Evolutionary conservation across 2,113 vertebrate species (phyloP).

Genomic region (Plecturocebus donacophilus): DNA sequence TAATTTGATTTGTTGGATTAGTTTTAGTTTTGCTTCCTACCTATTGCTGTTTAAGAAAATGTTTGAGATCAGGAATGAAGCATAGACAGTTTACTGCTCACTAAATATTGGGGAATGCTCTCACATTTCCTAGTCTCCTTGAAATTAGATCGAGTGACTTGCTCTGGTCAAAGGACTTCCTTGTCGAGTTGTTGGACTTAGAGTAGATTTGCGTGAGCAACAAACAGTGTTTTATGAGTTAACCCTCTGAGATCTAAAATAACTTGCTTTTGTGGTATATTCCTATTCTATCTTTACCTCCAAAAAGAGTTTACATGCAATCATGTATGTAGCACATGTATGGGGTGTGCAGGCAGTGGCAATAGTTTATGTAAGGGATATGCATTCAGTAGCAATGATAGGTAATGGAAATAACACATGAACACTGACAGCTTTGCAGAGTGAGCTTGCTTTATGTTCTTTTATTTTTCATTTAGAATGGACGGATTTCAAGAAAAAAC

Average conservation of each 20-base stretch:
- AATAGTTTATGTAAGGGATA: not conserved
- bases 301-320: not conserved
- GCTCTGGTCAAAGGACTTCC: not conserved
- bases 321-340: not conserved
- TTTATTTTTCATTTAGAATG: slow-evolving; percentile 41
- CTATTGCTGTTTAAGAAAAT: not conserved
- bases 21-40: not conserved
- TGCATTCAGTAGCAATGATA: not conserved
- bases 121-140: not conserved
- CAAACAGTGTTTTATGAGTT: not conserved
- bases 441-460: slow-evolving; percentile 17
- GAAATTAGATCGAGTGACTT: not conserved
- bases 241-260: not conserved
- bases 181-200: not conserved
- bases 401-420: not conserved
- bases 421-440: not conserved
- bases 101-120: not conserved
- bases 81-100: not conserved
- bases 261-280: not conserved
- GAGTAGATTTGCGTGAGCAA: not conserved
- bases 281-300: not conserved
- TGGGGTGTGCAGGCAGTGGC: not conserved
- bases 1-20: not conserved
- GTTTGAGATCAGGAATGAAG: not conserved
- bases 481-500: slow-evolving; percentile 49